Evolutionary conservation across 2,797 vertebrate species (phyloP), one percentile per base, ranked within the genome.

Genomic region (Hoplostethus atlanticus): DNA sequence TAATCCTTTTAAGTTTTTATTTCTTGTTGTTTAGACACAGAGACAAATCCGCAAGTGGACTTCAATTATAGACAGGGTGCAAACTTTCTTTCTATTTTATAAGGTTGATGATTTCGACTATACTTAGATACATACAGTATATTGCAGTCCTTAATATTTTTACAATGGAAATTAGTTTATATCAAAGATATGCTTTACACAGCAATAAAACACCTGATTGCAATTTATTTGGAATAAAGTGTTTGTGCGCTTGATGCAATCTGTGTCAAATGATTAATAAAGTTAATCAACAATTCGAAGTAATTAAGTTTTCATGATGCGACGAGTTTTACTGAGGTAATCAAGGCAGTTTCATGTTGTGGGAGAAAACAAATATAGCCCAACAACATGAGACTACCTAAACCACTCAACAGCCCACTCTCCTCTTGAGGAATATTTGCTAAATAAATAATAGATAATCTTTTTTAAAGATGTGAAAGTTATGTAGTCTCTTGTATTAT

Each of bases 361-460:
- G 96, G 96, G 95, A 95, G 94, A 95, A 86, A 94, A 74, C 7
- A 40, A 87, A 94, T 47, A 95, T 87, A 97, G 95, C 96, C 96
- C 96, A 98, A 97, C 96, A 98, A 98, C 97, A 98, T 96, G 96
- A 97, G 96, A 98, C 96, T 98, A 98, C 97, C 97, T 98, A 97
- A 97, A 97, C 95, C 96, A 97, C 96, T 94, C 94, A 93, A 91
- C 96, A 97, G 96, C 95, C 84, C 65, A 81, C 86, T 91, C 73
- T 90, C 62, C 80, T 90, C 79, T 73, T 69, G 69, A 48, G 48
- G 38, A 13, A 76, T 57, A 58, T 58, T 58, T 56, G 13, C 31
- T 42, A 42, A 52, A 15, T 0, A 58, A 31, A 30, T 53, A 21
- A 21, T 21, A 21, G 1, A 21, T 21, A 21, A 21, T 21, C 21